Base-by-base conservation (phyloP, 1,140 invertebrate genomes). In the Musca vetustissima region DNA sequence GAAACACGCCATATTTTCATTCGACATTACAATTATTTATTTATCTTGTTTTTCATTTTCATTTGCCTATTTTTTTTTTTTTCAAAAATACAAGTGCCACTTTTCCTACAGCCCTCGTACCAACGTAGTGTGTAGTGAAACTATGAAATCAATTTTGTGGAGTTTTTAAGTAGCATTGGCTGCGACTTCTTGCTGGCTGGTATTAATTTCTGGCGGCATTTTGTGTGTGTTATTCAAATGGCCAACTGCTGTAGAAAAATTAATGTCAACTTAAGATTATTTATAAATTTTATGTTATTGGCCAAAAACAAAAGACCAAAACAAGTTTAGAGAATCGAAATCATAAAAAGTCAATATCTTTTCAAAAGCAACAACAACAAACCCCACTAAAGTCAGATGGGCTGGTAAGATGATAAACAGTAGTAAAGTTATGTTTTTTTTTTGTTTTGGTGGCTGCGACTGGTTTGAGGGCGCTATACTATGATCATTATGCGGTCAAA, bases 201-300 rank as follows among this genome's bases (percentile, higher is more conserved):
- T 36, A 7, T 61, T 61, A 36, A n/a, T n/a, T n/a, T 36, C 36
- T 43, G 57, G 57, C 57, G 57, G 57, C 57, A 61, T 19, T 43
- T 61, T 36, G 36, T 36, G 57, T 61, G 57, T 61, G 57, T 61
- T 61, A 61, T 61, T 61, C 57, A 61, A 61, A 61, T 61, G 57
- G n/a, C 32, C 57, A 61, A 61, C 57, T 61, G 57, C 57, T 61
- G 57, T 61, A 61, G 57, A 61, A 61, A 61, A 61, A 61, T 61
- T 61, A 61, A 61, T 61, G 57, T 61, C 57, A 61, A 43, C 57
- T 61, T 61, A 61, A 61, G 28, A 61, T 61, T 61, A 61, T 61
- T 61, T 61, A 61, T 61, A 61, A 61, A 61, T 61, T 61, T 61
- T 61, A 61, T 61, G 36, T 19, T 61, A 61, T 61, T 61, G 28